phyloP scores from a whole-genome alignment of 1,140 invertebrate genomes.

The Zaprionus camerounensis region DNA sequence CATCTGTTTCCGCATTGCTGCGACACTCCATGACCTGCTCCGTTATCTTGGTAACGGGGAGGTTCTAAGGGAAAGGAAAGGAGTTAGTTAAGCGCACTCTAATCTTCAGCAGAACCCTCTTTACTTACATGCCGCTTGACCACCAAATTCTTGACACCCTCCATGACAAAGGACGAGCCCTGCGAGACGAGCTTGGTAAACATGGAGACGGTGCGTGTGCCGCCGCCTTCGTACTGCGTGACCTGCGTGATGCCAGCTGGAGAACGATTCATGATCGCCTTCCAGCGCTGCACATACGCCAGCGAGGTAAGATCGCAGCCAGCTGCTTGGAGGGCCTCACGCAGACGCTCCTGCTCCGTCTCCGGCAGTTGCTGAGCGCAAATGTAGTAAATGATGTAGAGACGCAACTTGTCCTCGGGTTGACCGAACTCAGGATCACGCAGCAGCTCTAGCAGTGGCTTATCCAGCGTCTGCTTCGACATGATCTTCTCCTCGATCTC shows the following conservation, averaged over 20 bases:
- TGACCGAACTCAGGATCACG: conserved; percentile 94
- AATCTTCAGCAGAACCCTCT: not conserved
- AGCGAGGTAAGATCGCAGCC: conserved; percentile 94
- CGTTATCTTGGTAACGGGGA: conserved; percentile 96
- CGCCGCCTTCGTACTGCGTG: conserved; percentile 94
- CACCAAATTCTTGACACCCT: conserved; percentile 99
- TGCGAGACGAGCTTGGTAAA: conserved; percentile 98
- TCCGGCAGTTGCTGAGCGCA: conserved; percentile 92
- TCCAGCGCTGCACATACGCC: conserved; percentile 95
- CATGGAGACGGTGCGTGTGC: conserved; percentile 98
- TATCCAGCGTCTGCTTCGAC: conserved; percentile 91
- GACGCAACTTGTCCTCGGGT: conserved; percentile 95
- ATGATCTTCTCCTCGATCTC: conserved; percentile 99
- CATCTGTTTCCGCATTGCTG: conserved; percentile 91
- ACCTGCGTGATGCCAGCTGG: conserved; percentile 82
- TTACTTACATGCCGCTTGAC: conserved; percentile 96
- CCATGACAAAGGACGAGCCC: conserved; percentile 99
- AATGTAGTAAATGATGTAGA: conserved; percentile 98
- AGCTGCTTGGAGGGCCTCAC: conserved; percentile 90
- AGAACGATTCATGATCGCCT: conserved; percentile 84
- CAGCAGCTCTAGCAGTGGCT: conserved; percentile 91
- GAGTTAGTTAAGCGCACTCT: not conserved
- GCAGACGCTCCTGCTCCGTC: conserved; percentile 92
- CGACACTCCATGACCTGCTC: conserved; percentile 96
- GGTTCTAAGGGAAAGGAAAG: conserved; percentile 87